Conservation (phyloP, 2,888 invertebrate species). For the Yponomeuta evonymella region DNA sequence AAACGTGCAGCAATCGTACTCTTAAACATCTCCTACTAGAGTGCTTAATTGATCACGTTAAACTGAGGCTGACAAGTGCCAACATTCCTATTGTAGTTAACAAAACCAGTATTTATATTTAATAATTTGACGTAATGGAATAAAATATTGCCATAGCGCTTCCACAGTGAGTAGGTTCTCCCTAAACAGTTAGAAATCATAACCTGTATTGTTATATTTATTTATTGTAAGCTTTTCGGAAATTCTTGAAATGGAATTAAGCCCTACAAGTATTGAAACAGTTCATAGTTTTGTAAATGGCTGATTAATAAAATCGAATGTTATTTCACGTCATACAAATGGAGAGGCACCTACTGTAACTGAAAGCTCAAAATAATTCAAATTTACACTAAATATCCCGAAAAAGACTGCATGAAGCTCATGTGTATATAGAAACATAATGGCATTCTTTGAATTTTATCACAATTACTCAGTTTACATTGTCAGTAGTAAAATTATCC, state of each 20-base stretch:
- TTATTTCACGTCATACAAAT: background rate
- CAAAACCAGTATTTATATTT: background rate
- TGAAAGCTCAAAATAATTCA: background rate
- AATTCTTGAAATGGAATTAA: no score
- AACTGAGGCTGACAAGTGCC: conserved; percentile 12
- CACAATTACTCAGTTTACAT: background rate
- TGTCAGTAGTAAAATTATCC: background rate
- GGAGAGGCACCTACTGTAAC: background rate
- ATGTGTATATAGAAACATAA: background rate
- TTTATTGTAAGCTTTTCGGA: no score
- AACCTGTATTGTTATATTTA: no score
- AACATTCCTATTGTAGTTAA: conserved; percentile 1
- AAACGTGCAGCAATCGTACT: background rate
- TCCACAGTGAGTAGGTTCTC: background rate
- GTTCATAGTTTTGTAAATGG: no score
- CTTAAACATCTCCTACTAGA: background rate
- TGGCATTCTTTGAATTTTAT: background rate
- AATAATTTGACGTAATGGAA: background rate
- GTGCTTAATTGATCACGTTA: conserved; percentile 3
- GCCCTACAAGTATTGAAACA: no score
- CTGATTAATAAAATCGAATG: background rate
- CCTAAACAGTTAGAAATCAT: background rate
- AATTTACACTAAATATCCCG: background rate
- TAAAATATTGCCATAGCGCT: conserved; percentile 6
- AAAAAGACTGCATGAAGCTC: conserved; percentile 10